A percentile compares a stretch with the other conserved stretches of the same genome.
phyloP scores from a whole-genome alignment of 2,888 invertebrate species.

The Diaprepes abbreviatus region DNA sequence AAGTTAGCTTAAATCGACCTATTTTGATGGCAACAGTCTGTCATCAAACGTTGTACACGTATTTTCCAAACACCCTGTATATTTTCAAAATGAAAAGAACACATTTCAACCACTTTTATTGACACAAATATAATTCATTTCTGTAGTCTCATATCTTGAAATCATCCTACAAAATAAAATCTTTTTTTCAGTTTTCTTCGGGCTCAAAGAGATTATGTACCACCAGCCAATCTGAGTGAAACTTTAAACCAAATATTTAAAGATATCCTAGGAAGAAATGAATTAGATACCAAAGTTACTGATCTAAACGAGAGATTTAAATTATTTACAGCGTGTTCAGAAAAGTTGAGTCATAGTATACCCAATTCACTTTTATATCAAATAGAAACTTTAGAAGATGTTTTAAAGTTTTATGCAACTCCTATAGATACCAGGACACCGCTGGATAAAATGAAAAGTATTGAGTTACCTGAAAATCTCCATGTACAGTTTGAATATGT shows the following conservation, averaged over 20 bases:
- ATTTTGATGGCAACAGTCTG: too few relatives aligned
- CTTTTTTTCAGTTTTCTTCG: slow-evolving; percentile 78
- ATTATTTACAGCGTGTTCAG: slow-evolving; percentile 78
- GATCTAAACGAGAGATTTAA: slow-evolving; percentile 75
- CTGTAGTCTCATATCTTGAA: too few relatives aligned
- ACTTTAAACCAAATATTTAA: slow-evolving; percentile 75
- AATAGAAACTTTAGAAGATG: slow-evolving; percentile 82
- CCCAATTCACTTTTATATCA: slow-evolving; percentile 87
- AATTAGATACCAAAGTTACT: slow-evolving; percentile 63
- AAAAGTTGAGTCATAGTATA: slow-evolving; percentile 81
- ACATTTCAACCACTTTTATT: neutral
- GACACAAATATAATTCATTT: neutral
- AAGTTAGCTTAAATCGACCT: too few relatives aligned
- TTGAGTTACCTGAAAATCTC: slow-evolving; percentile 88
- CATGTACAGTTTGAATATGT: slow-evolving; percentile 86
- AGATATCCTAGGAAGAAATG: slow-evolving; percentile 68
- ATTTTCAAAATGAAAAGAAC: neutral
- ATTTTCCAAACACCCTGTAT: too few relatives aligned
- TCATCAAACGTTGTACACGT: too few relatives aligned
- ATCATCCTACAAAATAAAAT: neutral
- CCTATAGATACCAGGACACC: slow-evolving; percentile 80
- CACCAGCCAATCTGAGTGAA: slow-evolving; percentile 76
- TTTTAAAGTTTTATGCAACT: slow-evolving; percentile 80
- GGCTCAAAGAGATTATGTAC: slow-evolving; percentile 80
- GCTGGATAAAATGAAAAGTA: slow-evolving; percentile 78